These are phyloP conservation scores for Cynaeus angustus DNA, from an alignment of 2,888 invertebrate genomes.

Conservation along the genomic window DNA sequence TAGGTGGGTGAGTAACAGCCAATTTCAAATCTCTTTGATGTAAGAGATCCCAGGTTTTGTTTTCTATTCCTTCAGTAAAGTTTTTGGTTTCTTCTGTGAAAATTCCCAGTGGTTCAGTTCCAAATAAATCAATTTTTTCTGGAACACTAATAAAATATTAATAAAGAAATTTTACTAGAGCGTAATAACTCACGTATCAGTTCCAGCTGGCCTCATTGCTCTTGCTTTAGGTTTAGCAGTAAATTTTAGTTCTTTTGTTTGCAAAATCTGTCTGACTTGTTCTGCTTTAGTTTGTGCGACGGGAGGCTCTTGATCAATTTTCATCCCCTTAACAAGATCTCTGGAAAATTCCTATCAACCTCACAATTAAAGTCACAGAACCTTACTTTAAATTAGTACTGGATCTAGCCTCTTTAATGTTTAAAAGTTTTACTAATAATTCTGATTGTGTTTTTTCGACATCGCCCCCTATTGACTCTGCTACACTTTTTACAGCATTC, in stretches of 20 bases:
- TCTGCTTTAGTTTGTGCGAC: slow-evolving; percentile 70
- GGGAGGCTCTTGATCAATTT: slow-evolving; percentile 76
- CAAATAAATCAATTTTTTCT: slow-evolving; percentile 78
- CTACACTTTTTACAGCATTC: slow-evolving; percentile 83
- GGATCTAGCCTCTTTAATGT: slow-evolving; percentile 64
- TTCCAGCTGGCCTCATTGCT: background rate
- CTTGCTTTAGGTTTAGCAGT: background rate
- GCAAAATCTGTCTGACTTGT: slow-evolving; percentile 71
- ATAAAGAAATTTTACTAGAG: background rate
- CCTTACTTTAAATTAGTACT: slow-evolving; percentile 36
- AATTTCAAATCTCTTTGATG: slow-evolving; percentile 80
- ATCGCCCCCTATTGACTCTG: slow-evolving; percentile 80
- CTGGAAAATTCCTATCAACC: slow-evolving; percentile 69
- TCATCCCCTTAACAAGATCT: slow-evolving; percentile 85
- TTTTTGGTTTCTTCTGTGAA: slow-evolving; percentile 71
- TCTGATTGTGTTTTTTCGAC: slow-evolving; percentile 82
- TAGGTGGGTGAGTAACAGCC: slow-evolving; percentile 82
- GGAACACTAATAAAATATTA: slow-evolving; percentile 19
- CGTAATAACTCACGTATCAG: background rate
- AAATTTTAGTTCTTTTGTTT: slow-evolving; percentile 67
- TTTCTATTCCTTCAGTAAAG: slow-evolving; percentile 63
- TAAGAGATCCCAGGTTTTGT: slow-evolving; percentile 81
- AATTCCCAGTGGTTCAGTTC: slow-evolving; percentile 77
- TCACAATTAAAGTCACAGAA: slow-evolving; percentile 1
- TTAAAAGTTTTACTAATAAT: slow-evolving; percentile 80